phyloP scores from a whole-genome alignment of 2,888 invertebrate species.

The Shargacucullia verbasci region DNA sequence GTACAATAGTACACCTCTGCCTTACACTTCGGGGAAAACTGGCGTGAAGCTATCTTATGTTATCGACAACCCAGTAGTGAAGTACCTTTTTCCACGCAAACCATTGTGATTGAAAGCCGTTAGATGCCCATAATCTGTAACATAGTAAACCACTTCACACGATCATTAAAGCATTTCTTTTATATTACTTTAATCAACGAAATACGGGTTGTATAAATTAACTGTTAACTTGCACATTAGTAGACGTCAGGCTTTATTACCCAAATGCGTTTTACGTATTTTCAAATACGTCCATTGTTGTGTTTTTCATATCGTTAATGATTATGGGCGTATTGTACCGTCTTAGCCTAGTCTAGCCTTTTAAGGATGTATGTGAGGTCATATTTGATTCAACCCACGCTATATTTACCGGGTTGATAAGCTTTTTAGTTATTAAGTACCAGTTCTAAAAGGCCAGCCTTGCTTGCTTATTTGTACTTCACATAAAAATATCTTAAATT shows the following conservation, averaged over 20 bases:
- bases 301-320: conserved; percentile 42
- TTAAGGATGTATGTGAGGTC: conserved; percentile 58
- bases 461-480: conserved; percentile 2
- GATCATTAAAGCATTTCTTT: conserved; percentile 32
- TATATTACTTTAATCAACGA: conserved; percentile 41
- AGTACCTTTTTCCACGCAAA: conserved; percentile 5
- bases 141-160: conserved; percentile 43
- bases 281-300: conserved; percentile 36
- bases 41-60: no score
- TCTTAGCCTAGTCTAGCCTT: conserved; percentile 45
- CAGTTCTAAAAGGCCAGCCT: conserved; percentile 13
- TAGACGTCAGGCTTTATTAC: conserved; percentile 22
- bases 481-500: neutral
- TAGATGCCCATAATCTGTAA: conserved; percentile 21
- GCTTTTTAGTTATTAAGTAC: conserved; percentile 37
- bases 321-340: conserved; percentile 21
- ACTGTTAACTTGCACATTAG: conserved; percentile 43
- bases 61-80: neutral
- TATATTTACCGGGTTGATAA: conserved; percentile 41
- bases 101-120: conserved; percentile 17
- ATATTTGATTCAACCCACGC: conserved; percentile 44
- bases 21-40: no score
- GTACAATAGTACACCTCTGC: no score
- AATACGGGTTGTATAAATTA: conserved; percentile 33
- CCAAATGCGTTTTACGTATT: conserved; percentile 17